Base-by-base conservation (phyloP, 1,140 invertebrate genomes). In the Battus philenor region DNA sequence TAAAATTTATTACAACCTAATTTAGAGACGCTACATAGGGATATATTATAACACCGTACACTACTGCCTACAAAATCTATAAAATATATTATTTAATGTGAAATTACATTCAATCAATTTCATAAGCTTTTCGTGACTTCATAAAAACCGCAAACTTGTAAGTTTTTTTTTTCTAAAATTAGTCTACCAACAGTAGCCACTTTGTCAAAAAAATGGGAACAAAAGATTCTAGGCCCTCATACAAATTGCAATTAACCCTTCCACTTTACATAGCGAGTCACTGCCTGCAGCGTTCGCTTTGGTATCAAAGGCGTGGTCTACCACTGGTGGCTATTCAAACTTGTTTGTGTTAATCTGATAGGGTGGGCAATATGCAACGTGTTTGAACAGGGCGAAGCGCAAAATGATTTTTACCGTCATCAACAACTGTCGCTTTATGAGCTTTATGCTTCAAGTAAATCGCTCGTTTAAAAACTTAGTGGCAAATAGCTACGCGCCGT, bases 271-370 rank as follows among this genome's bases (percentile, higher is more conserved):
- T 12, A 47, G 50, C 39, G 44, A 54, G 54, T 56, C 51, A 64
- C 58, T 9, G 67, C 68, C 69, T 43, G 43, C 18, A 58, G 68
- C 65, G 16, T 32, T 20, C 20, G 8, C 12, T 46, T 30, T 48
- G 51, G 49, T 45, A 56, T 64, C 58, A 61, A 55, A 50, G 45
- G 29, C 32, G 54, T 29, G 22, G 41, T 39, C 53, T 45, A 36
- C 49, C 24, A 27, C 15, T 9, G 44, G 38, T 18, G 0, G 47
- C 38, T 36, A 47, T 61, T 62, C 51, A 63, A 57, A 60, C 45
- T 56, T 75, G 69, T 78, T 73, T 71, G 63, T 54, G 52, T 48
- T 78, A 75, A 75, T 78, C 69, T 66, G 67, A 70, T 73, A 73
- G 59, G 50, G 59, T 48, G 46, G 27, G 54, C 74, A 78, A 78